phyloP scores from a whole-genome alignment of 2,888 invertebrate genomes.

The Siphonodentalium dalli region DNA sequence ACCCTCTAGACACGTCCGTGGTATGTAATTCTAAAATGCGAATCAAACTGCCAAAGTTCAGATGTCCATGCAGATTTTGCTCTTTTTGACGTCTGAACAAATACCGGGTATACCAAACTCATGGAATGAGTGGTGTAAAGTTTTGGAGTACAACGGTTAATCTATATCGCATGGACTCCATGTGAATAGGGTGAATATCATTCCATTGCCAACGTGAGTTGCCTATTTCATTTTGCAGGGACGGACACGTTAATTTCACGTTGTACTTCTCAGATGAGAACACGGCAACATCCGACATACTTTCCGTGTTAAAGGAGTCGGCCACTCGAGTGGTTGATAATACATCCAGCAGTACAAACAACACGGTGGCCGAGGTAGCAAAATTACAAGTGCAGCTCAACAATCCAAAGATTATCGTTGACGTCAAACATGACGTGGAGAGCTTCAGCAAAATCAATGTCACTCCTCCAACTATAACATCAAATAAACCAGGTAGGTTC shows the following conservation, averaged over 20 bases:
- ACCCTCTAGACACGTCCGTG: too few species aligned
- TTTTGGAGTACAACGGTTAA: too few species aligned
- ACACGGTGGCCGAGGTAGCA: slow-evolving; percentile 33
- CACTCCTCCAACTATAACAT: neutral
- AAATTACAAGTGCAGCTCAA: slow-evolving; percentile 39
- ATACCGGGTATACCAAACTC: too few species aligned
- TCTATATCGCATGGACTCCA: too few species aligned
- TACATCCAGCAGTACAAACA: neutral
- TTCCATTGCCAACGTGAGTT: too few species aligned
- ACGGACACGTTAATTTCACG: slow-evolving; percentile 40
- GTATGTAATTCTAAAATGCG: too few species aligned
- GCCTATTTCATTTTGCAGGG: slow-evolving; percentile 28
- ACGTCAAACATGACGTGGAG: slow-evolving; percentile 35
- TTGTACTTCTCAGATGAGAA: slow-evolving; percentile 43
- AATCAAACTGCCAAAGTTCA: too few species aligned
- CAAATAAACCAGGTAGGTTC: neutral
- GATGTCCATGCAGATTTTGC: too few species aligned
- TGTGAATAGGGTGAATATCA: too few species aligned
- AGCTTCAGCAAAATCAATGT: slow-evolving; percentile 35
- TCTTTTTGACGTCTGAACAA: too few species aligned
- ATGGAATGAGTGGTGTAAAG: too few species aligned
- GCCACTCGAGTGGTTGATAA: slow-evolving; percentile 28
- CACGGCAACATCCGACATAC: slow-evolving; percentile 32
- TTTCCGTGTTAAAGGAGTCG: slow-evolving; percentile 41
- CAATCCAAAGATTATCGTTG: slow-evolving; percentile 35